Percentiles rank a stretch among this genome's conserved stretches.
phyloP scores from a whole-genome alignment of 1,140 invertebrate species.

The Aporrectodea caliginosa region DNA sequence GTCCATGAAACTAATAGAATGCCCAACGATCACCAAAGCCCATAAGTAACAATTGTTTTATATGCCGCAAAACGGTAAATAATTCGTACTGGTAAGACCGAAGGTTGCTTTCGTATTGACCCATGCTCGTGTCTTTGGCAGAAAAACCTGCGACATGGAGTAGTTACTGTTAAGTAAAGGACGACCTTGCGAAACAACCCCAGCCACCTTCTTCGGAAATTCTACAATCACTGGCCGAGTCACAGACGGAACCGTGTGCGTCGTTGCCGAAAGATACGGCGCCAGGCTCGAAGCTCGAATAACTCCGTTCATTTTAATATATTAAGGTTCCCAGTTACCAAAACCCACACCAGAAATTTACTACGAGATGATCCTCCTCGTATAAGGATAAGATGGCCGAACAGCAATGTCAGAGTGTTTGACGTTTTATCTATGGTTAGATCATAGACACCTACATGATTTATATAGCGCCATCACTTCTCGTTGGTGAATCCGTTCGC shows the following conservation, averaged over 20 bases:
- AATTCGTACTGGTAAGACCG: neutral
- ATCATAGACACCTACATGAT: too few species aligned
- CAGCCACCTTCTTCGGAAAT: neutral
- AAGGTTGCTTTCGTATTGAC: neutral
- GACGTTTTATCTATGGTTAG: too few species aligned
- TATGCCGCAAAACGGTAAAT: neutral
- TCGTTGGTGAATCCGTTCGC: too few species aligned
- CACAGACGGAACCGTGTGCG: neutral
- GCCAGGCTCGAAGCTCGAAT: neutral
- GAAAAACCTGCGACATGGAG: neutral
- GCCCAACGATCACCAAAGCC: too few species aligned
- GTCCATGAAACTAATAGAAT: too few species aligned
- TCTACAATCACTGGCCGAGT: neutral
- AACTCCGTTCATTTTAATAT: neutral
- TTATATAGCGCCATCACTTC: too few species aligned
- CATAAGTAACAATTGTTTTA: too few species aligned
- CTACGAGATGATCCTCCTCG: too few species aligned
- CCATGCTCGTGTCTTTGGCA: neutral
- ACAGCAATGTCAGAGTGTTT: too few species aligned
- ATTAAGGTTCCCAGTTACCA: too few species aligned
- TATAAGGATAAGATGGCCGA: too few species aligned
- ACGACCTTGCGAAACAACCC: neutral
- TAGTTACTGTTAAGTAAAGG: neutral
- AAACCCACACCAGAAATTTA: too few species aligned
- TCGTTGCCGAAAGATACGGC: neutral